phyloP scores from a whole-genome alignment of 2,888 invertebrate genomes.

The Cryptocephalus moraei region DNA sequence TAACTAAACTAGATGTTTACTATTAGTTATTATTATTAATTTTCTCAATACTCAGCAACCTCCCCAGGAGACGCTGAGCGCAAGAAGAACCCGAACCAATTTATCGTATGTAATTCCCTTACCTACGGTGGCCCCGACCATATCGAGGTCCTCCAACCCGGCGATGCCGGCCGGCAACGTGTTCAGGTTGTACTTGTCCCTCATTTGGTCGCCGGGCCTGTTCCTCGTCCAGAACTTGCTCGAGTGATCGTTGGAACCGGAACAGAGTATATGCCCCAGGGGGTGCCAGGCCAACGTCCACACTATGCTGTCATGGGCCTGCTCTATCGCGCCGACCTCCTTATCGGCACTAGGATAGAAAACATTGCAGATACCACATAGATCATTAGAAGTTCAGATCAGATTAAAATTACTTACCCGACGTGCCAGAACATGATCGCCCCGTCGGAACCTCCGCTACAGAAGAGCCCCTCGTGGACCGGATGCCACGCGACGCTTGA shows the following conservation, averaged over 20 bases:
- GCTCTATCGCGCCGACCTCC: slow-evolving; percentile 95
- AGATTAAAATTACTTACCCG: slow-evolving; percentile 54
- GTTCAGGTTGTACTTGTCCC: slow-evolving; percentile 95
- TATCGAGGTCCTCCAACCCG: slow-evolving; percentile 61
- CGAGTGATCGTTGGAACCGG: slow-evolving; percentile 99
- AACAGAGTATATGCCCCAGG: slow-evolving; percentile 94
- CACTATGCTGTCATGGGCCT: slow-evolving; percentile 97
- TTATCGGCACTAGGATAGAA: slow-evolving; percentile 67
- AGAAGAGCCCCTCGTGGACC: slow-evolving; percentile 91
- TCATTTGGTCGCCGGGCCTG: slow-evolving; percentile 95
- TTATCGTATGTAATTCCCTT: background rate
- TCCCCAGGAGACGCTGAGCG: too few relatives aligned
- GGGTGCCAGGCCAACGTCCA: slow-evolving; percentile 99
- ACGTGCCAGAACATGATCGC: slow-evolving; percentile 99
- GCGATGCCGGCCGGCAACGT: slow-evolving; percentile 74
- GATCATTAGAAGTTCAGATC: too few relatives aligned
- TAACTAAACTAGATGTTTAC: background rate
- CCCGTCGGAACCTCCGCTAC: slow-evolving; percentile 97
- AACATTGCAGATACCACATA: background rate
- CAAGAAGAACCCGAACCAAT: too few relatives aligned
- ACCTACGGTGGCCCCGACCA: slow-evolving; percentile 28
- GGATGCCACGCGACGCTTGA: slow-evolving; percentile 98
- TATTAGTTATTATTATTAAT: background rate
- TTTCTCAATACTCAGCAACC: too few relatives aligned
- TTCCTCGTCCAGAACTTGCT: slow-evolving; percentile 99